Evolutionary conservation across 2,113 vertebrate species (phyloP), one percentile per base, ranked within the genome.

Genomic region (Pseudolaguvia tuberculata): DNA sequence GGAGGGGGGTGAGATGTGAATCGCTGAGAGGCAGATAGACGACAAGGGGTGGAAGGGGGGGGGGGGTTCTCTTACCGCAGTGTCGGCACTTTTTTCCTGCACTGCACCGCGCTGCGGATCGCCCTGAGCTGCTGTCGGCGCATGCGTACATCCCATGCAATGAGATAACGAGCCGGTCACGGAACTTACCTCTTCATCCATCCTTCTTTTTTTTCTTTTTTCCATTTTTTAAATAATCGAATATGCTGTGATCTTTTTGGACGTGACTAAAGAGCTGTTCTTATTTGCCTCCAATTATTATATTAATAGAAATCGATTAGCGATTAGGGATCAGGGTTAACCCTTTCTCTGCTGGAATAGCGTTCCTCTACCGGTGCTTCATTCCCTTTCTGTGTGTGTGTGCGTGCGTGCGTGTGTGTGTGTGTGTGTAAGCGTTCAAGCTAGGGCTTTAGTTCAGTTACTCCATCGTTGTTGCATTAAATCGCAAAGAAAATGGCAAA

Each of bases 11-110:
- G 29, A 53, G 45, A 17, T 53, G 35, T 7, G 42, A 63, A 59
- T 53, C 47, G 23, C 73, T 31, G 68, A 45, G 72, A 52, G 84
- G 82, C 86, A 80, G 66, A 80, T 84, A 83, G 83, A 78, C 81
- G 11, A 84, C 61, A n/a, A n/a, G n/a, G n/a, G n/a, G n/a, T n/a
- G n/a, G n/a, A n/a, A n/a, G n/a, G n/a, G n/a, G n/a, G n/a, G n/a
- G n/a, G 1, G 57, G 45, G 7, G 13, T 21, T n/a, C 25, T 87
- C 88, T 86, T 91, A 90, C 90, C 87, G 91, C 90, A 91, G 89
- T 89, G 85, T 89, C 87, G 82, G 81, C 86, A 81, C 65, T 86
- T 87, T 87, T 63, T 45, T 31, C 45, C 78, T 52, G 50, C 47
- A 70, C 67, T 68, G 57, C 61, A 53, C 50, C 88, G 86, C 88